Evolutionary conservation across 2,888 invertebrate genomes (phyloP).

Genomic region (Villa cingulata): DNA sequence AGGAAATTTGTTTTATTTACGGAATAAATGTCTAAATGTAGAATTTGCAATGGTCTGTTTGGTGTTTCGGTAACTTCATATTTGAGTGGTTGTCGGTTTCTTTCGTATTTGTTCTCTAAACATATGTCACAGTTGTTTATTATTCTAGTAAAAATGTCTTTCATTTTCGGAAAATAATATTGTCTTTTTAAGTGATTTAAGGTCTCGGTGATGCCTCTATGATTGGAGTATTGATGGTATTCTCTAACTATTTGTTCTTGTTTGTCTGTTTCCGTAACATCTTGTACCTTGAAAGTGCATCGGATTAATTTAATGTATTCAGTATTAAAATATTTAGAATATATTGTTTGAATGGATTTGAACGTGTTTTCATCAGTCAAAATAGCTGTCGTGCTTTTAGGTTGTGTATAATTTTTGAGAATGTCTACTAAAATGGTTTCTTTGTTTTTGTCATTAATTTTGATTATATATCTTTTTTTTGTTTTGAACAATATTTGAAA

Average conservation of each 20-base stretch:
- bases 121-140: conserved; percentile 10
- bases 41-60: conserved; percentile 7
- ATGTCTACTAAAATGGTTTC: neutral
- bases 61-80: conserved; percentile 12
- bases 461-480: neutral
- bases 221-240: neutral
- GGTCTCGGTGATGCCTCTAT: too few relatives aligned
- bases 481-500: neutral
- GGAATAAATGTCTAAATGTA: conserved; percentile 13
- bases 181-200: neutral
- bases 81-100: conserved; percentile 6
- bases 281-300: conserved; percentile 1
- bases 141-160: conserved; percentile 3
- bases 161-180: conserved; percentile 9
- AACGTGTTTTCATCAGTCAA: too few relatives aligned
- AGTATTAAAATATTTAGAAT: neutral
- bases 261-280: conserved; percentile 4
- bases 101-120: conserved; percentile 11
- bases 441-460: neutral
- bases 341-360: too few relatives aligned
- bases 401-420: neutral
- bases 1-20: conserved; percentile 4
- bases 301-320: conserved; percentile 7
- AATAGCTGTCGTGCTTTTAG: conserved; percentile 5
- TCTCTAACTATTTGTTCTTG: conserved; percentile 5